Conservation (phyloP, 2,113 vertebrate genomes). For the Pteruthius melanotis region DNA sequence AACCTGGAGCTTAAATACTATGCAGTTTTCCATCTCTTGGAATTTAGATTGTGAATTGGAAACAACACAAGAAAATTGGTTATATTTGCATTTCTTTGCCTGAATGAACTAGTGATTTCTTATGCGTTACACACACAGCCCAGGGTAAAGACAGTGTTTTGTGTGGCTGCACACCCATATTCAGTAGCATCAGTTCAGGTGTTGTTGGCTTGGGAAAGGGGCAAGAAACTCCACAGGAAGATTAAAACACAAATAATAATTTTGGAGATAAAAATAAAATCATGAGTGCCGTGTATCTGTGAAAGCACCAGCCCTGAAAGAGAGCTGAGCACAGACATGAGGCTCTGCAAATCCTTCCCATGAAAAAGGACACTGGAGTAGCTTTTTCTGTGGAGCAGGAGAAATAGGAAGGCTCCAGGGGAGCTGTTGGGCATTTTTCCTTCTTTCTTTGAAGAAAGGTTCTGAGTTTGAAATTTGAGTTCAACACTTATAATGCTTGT, state of each 20-base stretch:
- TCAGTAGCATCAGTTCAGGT: background rate
- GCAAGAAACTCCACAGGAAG: background rate
- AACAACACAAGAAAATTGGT: background rate
- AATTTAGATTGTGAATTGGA: background rate
- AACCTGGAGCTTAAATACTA: background rate
- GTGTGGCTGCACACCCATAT: background rate
- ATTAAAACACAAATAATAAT: background rate
- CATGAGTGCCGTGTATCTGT: background rate
- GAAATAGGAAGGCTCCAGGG: background rate
- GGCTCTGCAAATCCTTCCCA: background rate
- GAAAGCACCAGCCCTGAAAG: background rate
- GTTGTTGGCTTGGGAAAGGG: background rate
- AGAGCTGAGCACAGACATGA: background rate
- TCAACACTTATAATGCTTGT: background rate
- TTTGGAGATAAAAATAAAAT: background rate
- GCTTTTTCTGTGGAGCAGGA: background rate
- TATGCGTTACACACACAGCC: background rate
- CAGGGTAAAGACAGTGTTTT: background rate
- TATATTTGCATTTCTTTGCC: background rate
- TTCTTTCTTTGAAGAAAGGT: background rate
- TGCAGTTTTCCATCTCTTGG: background rate
- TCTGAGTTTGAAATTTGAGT: background rate
- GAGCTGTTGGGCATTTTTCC: background rate
- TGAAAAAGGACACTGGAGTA: background rate
- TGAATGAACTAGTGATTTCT: fast-evolving